Evolutionary conservation across 2,888 invertebrate genomes (phyloP).

Genomic region (Drosophila paracracens): DNA sequence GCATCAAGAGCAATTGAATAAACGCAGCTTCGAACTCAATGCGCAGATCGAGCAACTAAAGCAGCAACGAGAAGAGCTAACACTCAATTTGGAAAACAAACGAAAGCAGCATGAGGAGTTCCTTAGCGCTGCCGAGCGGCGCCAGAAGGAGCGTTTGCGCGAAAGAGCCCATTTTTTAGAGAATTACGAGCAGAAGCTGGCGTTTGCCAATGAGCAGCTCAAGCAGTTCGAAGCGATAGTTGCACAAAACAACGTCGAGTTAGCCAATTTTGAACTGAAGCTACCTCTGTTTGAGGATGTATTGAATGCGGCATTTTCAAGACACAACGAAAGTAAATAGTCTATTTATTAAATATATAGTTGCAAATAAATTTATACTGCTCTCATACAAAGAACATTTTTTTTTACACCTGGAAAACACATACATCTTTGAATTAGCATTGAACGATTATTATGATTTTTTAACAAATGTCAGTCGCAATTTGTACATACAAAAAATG

Average conservation of each 20-base stretch:
- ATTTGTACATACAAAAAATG: not conserved
- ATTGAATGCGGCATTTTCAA: slow-evolving; percentile 4
- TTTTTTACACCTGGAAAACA: not conserved
- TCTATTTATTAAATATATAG: not conserved
- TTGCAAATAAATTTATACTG: not conserved
- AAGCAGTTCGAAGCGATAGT: slow-evolving; percentile 8
- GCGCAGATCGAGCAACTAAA: slow-evolving; percentile 31
- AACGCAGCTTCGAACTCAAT: slow-evolving; percentile 16
- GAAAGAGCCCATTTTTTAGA: slow-evolving; percentile 10
- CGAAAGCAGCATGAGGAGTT: slow-evolving; percentile 46
- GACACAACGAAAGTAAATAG: not conserved
- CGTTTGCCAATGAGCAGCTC: slow-evolving; percentile 29
- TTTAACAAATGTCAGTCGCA: not conserved
- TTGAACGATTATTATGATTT: not conserved
- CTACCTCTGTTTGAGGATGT: slow-evolving; percentile 17
- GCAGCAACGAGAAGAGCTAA: slow-evolving; percentile 10
- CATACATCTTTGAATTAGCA: not conserved
- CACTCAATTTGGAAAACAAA: slow-evolving; percentile 14
- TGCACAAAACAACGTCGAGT: not conserved
- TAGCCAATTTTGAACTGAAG: slow-evolving; percentile 13
- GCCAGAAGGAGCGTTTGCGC: slow-evolving; percentile 37
- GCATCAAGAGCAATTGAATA: slow-evolving; percentile 38
- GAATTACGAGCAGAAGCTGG: slow-evolving; percentile 17
- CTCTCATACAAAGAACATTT: not conserved
- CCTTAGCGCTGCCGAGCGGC: slow-evolving; percentile 54